A percentile compares a stretch with the other conserved stretches of the same genome.
Evolutionary conservation across 2,888 invertebrate genomes (phyloP).

Genomic region (Rotaria magnacalcarata): DNA sequence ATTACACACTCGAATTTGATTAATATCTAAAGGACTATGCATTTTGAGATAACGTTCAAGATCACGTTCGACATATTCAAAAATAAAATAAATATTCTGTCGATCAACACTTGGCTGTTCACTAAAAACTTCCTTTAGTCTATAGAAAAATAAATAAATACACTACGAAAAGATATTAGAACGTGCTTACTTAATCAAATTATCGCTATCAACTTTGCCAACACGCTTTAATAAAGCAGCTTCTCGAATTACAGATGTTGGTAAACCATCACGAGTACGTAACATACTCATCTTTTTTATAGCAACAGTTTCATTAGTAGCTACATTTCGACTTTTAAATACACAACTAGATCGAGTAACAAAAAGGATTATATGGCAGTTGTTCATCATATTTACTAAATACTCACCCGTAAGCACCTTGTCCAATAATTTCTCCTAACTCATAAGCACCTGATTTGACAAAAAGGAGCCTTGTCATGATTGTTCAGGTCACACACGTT

Average conservation of each 20-base stretch:
- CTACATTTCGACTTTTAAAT: neutral
- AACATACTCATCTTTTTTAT: neutral
- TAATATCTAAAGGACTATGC: neutral
- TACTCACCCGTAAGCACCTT: conserved; percentile 24
- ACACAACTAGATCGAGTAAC: neutral
- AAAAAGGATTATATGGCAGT: neutral
- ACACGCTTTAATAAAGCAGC: neutral
- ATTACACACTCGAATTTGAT: conserved; percentile 4
- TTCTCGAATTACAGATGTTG: neutral
- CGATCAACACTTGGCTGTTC: neutral
- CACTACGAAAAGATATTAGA: neutral
- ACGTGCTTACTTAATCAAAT: neutral
- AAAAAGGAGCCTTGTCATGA: neutral
- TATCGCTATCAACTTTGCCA: neutral
- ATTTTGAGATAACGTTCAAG: conserved; percentile 26
- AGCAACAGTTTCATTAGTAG: neutral
- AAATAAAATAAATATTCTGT: conserved; percentile 8
- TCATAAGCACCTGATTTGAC: neutral
- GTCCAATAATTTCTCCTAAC: neutral
- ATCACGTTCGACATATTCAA: conserved; percentile 30
- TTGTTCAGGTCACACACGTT: neutral
- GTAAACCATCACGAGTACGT: neutral
- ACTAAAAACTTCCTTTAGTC: neutral
- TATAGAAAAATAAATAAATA: neutral
- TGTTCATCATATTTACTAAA: too few species aligned